Conservation (phyloP, 2,797 vertebrate genomes). For the Microctenopoma lineatum region DNA sequence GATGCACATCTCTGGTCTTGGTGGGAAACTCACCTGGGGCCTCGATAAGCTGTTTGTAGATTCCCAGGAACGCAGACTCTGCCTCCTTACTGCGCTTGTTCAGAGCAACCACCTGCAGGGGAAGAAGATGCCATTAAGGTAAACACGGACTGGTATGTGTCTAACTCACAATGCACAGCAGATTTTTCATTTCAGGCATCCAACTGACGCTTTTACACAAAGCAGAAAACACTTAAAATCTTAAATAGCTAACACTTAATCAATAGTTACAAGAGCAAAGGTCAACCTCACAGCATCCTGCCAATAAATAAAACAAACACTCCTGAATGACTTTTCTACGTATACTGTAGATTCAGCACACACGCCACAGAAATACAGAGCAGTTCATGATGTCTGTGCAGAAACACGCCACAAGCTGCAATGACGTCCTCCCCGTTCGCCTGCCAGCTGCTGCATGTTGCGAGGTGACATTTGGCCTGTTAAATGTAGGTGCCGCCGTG, state of each 20-base stretch:
- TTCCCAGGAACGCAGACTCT: constrained; percentile 95
- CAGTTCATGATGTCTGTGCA: background rate
- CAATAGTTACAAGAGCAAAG: constrained; percentile 40
- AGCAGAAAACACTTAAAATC: constrained; percentile 35
- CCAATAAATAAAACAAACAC: constrained; percentile 32
- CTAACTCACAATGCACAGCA: constrained; percentile 10
- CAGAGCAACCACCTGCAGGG: constrained; percentile 93
- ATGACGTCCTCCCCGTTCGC: constrained; percentile 10
- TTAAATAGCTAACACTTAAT: constrained; percentile 28
- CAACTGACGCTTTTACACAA: constrained; percentile 22
- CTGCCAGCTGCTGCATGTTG: constrained; percentile 53
- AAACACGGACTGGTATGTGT: constrained; percentile 30
- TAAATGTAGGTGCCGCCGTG: constrained; percentile 56
- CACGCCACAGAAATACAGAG: background rate
- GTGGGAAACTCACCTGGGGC: constrained; percentile 92
- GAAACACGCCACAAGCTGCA: constrained; percentile 7
- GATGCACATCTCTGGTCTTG: constrained; percentile 57
- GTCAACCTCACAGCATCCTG: constrained; percentile 26
- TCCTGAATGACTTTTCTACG: constrained; percentile 1
- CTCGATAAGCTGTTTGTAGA: constrained; percentile 95
- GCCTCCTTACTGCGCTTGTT: constrained; percentile 98
- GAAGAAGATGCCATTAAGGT: constrained; percentile 60
- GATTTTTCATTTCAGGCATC: constrained; percentile 21
- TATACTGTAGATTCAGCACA: background rate
- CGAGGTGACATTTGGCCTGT: constrained; percentile 74